phyloP scores from a whole-genome alignment of 2,888 invertebrate species.

The Steinernema scapterisci region DNA sequence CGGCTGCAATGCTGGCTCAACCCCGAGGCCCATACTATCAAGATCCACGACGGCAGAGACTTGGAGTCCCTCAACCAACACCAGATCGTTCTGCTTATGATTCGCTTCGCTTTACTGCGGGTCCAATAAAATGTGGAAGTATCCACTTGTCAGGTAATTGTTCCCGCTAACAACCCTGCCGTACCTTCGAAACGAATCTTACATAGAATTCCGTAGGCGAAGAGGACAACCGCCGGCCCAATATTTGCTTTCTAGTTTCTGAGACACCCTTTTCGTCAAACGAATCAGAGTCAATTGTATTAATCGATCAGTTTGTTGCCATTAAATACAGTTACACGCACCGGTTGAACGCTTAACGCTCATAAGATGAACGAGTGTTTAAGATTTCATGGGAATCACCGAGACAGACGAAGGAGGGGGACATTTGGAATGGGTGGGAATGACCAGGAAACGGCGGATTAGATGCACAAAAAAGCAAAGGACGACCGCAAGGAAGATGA shows the following conservation, averaged over 20 bases:
- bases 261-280: no score
- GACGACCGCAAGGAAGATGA: conserved; percentile 1
- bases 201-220: no score
- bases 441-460: conserved; percentile 3
- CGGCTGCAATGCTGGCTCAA: conserved; percentile 26
- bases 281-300: no score
- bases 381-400: conserved; percentile 3
- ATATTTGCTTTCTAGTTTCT: no score
- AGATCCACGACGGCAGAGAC: conserved; percentile 13
- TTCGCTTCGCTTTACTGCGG: not conserved
- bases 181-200: no score
- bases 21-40: conserved; percentile 14
- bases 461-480: conserved; percentile 18
- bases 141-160: no score
- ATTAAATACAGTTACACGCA: no score
- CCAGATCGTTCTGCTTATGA: conserved; percentile 5
- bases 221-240: no score
- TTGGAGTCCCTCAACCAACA: conserved; percentile 12
- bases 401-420: not conserved
- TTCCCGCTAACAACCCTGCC: no score
- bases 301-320: not conserved
- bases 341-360: not conserved
- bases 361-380: not conserved
- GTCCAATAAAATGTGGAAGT: not conserved
- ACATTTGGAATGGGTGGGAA: not conserved